Evolutionary conservation across 2,888 invertebrate genomes (phyloP).

Genomic region (Eristalis intricaria): DNA sequence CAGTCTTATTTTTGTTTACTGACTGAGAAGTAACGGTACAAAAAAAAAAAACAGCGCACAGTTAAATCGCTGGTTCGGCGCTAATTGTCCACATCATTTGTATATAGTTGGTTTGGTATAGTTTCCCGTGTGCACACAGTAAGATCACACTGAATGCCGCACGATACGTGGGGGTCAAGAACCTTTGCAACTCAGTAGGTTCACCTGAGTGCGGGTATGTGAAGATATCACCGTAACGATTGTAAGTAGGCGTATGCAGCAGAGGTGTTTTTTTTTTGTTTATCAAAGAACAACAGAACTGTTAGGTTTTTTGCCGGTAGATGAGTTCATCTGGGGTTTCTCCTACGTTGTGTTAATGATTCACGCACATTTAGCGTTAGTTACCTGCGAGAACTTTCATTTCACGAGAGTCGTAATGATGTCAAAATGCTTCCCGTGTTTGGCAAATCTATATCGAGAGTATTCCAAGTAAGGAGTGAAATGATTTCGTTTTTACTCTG

Average conservation of each 20-base stretch:
- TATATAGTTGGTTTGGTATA: constrained; percentile 11
- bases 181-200: constrained; percentile 29
- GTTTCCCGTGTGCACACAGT: constrained; percentile 39
- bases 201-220: background rate
- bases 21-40: constrained; percentile 42
- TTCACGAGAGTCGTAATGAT: background rate
- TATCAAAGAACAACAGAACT: background rate
- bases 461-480: background rate
- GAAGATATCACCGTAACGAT: background rate
- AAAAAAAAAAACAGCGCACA: background rate
- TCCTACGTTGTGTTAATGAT: background rate
- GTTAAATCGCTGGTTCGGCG: constrained; percentile 40
- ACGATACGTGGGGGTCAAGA: constrained; percentile 45
- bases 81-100: constrained; percentile 57
- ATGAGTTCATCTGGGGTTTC: background rate
- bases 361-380: background rate
- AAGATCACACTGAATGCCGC: constrained; percentile 20
- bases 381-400: background rate
- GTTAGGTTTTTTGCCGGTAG: background rate
- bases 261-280: background rate
- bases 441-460: background rate
- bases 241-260: background rate
- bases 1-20: constrained; percentile 44
- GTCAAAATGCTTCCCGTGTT: background rate
- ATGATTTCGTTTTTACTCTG: background rate